Percentiles rank a stretch among this genome's conserved stretches.
Evolutionary conservation across 1,140 invertebrate genomes (phyloP).

Genomic region (Nasonia giraulti): DNA sequence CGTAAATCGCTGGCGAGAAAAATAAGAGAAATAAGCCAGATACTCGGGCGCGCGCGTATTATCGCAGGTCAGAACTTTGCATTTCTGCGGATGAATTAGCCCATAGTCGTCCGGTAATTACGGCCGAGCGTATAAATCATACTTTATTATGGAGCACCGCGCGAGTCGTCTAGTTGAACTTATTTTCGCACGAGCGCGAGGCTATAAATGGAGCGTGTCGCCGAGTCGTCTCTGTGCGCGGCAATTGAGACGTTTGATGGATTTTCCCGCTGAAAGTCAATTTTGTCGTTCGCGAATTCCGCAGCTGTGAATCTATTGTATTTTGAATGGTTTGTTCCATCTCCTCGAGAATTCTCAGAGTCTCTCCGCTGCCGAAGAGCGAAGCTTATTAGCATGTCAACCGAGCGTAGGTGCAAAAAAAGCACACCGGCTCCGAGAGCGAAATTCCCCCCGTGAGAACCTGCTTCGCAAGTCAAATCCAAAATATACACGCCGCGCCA

Average conservation of each 20-base stretch:
- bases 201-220: conserved; percentile 47
- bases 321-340: not conserved
- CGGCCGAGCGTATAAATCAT: conserved; percentile 65
- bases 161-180: conserved; percentile 56
- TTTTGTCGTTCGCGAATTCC: not conserved
- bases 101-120: conserved; percentile 35
- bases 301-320: not conserved
- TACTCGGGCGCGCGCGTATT: not conserved
- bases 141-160: conserved; percentile 60
- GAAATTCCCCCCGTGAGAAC: conserved; percentile 13
- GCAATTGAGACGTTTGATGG: not conserved
- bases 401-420: not conserved
- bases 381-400: conserved; percentile 22
- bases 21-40: no score
- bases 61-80: not conserved
- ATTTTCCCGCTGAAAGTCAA: not conserved
- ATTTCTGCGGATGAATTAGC: conserved; percentile 56
- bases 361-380: not conserved
- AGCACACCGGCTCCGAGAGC: not conserved
- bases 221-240: not conserved
- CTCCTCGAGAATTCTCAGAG: not conserved
- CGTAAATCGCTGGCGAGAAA: not conserved
- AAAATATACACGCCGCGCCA: not conserved
- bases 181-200: conserved; percentile 49
- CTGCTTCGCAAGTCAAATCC: not conserved